Evolutionary conservation across 2,888 invertebrate genomes (phyloP), one percentile per base, ranked within the genome.

Genomic region (Drosophila setosimentum): DNA sequence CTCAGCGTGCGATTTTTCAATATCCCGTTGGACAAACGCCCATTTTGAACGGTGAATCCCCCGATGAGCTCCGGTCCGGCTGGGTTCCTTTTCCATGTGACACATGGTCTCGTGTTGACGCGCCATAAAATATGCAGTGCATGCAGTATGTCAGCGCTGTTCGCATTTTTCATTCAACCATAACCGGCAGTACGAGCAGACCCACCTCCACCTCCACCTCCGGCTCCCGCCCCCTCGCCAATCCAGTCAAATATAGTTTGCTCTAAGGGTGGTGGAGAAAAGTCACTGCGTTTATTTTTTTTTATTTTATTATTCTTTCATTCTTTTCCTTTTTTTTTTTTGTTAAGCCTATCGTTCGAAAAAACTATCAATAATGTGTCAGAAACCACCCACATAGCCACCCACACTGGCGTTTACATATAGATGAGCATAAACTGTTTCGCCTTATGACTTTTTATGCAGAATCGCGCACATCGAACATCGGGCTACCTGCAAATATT

Each of bases 361-460:
- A 87, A 84, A 84, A 85, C 85, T 85, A 85, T 85, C 89, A 85
- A 85, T 89, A 85, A 85, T 89, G 71, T 75, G 84, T 61, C 85
- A 78, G 76, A 54, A 49, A 10, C 4, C 49, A 49, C 10, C 16
- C 49, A 49, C 49, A 48, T 7, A 49, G 45, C 57, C 69, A 57
- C 32, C 48, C 62, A 57, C 54, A 65, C 3, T 6, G n/a, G 40
- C 48, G 53, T 29, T 60, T 55, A 55, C 51, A 64, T 63, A 63
- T 51, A 64, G 65, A 70, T 65, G 59, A 68, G 69, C 57, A 78
- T 86, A 78, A 83, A 90, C 81, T 78, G 87, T 85, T 85, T 87
- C 84, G 90, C 87, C 81, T 90, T 88, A 88, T 87, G 83, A 88
- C 83, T 88, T 90, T 90, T 90, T 88, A 83, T 84, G 83, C 83